Conservation (phyloP, 2,888 invertebrate genomes). For the Leptopilina myrica region DNA sequence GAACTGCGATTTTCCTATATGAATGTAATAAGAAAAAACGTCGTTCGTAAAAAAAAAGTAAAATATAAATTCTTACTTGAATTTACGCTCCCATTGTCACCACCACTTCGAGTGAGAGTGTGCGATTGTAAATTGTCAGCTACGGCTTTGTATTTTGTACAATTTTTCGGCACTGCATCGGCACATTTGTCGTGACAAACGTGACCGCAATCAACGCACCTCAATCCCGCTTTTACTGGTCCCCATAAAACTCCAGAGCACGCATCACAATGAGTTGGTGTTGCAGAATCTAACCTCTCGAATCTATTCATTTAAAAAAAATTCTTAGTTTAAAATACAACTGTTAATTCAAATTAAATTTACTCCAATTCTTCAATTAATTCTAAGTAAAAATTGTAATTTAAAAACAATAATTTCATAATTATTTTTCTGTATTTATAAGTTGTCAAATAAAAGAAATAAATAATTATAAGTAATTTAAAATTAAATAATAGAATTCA, state of each 20-base stretch:
- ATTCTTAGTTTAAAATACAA: not conserved
- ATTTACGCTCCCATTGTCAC: constrained; percentile 85
- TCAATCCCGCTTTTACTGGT: constrained; percentile 86
- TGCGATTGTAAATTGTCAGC: constrained; percentile 79
- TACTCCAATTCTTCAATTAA: no score
- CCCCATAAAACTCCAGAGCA: constrained; percentile 95
- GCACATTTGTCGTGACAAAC: constrained; percentile 97
- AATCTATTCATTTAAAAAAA: constrained; percentile 78
- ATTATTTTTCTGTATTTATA: not conserved
- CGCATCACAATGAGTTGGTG: constrained; percentile 92
- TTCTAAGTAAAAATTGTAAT: no score
- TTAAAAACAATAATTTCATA: no score
- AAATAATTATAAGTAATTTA: not conserved
- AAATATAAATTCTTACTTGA: constrained; percentile 78
- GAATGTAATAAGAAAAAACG: no score
- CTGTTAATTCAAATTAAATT: no score
- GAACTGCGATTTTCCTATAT: no score
- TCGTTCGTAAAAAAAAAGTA: not conserved
- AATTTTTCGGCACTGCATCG: constrained; percentile 90
- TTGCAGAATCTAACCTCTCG: constrained; percentile 91
- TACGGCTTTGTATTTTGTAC: constrained; percentile 86
- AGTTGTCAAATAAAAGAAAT: not conserved
- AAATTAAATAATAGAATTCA: not conserved
- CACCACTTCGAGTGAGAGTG: constrained; percentile 80
- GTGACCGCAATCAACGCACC: constrained; percentile 95